Base-by-base conservation (phyloP, 1,140 invertebrate species). In the Bombus superbus region DNA sequence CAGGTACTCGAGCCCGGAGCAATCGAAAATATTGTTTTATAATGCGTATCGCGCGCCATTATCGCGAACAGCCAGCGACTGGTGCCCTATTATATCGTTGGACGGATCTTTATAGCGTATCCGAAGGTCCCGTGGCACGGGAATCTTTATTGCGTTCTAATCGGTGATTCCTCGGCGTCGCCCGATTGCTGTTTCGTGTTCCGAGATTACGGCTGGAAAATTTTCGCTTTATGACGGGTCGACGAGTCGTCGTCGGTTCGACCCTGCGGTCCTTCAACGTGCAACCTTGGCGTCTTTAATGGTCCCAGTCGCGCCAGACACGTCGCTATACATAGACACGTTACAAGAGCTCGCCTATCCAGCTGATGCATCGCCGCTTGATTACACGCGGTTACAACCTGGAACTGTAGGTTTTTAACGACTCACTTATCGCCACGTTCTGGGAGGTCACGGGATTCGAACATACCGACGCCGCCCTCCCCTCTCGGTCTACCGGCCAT, bases 371-470 rank as follows among this genome's bases (percentile, higher is more conserved):
- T 87, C 59, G 62, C 40, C 53, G 59, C 42, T 81, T 80, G 85
- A 90, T 89, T 84, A 69, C 78, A 44, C 79, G 35, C 64, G 79
- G 71, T 85, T 87, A 83, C 79, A 87, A 81, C 82, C 86, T 76
- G 73, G 69, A 76, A 82, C 81, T 57, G 68, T 81, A 44, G 22
- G 57, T 66, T 32, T 81, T 91, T 90, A 91, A 90, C 86, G 85
- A 90, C 86, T 92, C 86, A 90, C 87, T 92, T 91, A 92, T 92
- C 90, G 72, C 69, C 79, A 57, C 62, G 79, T 88, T 89, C 90
- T 88, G 87, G 82, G 89, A 85, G 87, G 89, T 85, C 80, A 89
- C 73, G 64, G 62, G 82, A 90, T 83, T 83, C 88, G 42, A 83
- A 6, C 57, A 71, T 28, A 8, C 44, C 8, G 78, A 62, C 42